Evolutionary conservation across 1,140 invertebrate genomes (phyloP), one percentile per base, ranked within the genome.

Genomic region (Dendroctonus ponderosae): DNA sequence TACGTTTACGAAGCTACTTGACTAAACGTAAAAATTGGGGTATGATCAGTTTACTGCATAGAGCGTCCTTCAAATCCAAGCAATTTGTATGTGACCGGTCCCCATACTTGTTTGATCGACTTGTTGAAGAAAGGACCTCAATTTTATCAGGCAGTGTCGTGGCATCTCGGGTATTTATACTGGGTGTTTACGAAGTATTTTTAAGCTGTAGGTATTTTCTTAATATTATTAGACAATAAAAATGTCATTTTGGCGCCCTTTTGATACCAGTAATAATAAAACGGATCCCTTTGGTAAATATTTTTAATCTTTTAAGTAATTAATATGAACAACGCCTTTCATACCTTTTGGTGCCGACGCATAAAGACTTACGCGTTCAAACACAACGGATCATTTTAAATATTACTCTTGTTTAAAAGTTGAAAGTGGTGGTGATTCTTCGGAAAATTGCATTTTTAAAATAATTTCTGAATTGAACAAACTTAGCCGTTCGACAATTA

Each of bases 341-440:
- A 2, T 46, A 5, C n/a, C 11, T 39, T 56, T 12, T 61, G 50
- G 46, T 2, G 3, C 37, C 11, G 7, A 50, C 12, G 2, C 46
- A 61, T 44, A 59, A 61, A 61, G 58, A 61, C 2, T 50, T 61
- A 39, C 46, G 39, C 26, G n/a, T 48, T 50, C 58, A 61, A 50
- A 50, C 58, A 39, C 58, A 61, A 14, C 50, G 9, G 46, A 48
- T 61, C 0, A 49, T 61, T 40, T 61, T 38, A 61, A 61, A 61
- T 50, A 61, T 0, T 61, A 39, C n/a, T 40, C 44, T 49, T 40
- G 48, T 39, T 61, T 61, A 50, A 61, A 61, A 61, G 15, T 12
- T 61, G 58, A 61, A 61, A 61, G 26, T 37, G 8, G 26, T 37
- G 8, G 44, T 39, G 9, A 49, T 48, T 48, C 46, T 38, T 61